phyloP scores from a whole-genome alignment of 1,140 invertebrate species.

The Thaumatotibia leucotreta region DNA sequence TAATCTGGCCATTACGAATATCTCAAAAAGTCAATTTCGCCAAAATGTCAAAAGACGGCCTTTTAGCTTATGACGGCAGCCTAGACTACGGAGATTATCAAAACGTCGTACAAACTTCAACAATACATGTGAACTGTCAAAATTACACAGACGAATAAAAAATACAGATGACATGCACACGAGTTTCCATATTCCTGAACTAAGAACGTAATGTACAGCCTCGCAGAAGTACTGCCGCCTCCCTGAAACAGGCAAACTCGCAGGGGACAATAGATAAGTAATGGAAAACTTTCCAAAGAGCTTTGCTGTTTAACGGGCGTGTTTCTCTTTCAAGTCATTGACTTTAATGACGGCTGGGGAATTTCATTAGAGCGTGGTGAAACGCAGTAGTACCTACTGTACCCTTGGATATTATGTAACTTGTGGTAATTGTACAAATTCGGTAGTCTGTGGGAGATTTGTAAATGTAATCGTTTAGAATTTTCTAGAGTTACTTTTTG shows the following conservation, averaged over 20 bases:
- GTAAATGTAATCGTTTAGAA: neutral
- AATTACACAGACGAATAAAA: no score
- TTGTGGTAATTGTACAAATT: slow-evolving; percentile 1
- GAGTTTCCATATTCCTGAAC: no score
- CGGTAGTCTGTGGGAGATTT: neutral
- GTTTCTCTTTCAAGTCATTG: slow-evolving; percentile 45
- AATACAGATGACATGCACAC: no score
- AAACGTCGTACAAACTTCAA: no score
- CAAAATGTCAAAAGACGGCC: no score
- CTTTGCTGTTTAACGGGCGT: slow-evolving; percentile 32
- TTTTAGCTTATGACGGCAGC: no score
- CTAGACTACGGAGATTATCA: no score
- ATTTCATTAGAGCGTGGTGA: slow-evolving; percentile 43
- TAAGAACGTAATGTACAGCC: no score
- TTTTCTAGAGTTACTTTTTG: neutral
- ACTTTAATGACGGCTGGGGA: slow-evolving; percentile 42
- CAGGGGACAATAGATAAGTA: slow-evolving; percentile 20
- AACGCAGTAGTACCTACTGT: neutral
- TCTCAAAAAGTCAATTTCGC: no score
- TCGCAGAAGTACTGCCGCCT: neutral
- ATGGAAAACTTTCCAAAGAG: slow-evolving; percentile 48
- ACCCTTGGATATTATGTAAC: neutral
- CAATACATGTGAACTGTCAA: no score
- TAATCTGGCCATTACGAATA: no score
- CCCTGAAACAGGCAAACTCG: neutral